Evolutionary conservation across 1,140 invertebrate species (phyloP), one percentile per base, ranked within the genome.

Genomic region (Diachasmimorpha longicaudata): DNA sequence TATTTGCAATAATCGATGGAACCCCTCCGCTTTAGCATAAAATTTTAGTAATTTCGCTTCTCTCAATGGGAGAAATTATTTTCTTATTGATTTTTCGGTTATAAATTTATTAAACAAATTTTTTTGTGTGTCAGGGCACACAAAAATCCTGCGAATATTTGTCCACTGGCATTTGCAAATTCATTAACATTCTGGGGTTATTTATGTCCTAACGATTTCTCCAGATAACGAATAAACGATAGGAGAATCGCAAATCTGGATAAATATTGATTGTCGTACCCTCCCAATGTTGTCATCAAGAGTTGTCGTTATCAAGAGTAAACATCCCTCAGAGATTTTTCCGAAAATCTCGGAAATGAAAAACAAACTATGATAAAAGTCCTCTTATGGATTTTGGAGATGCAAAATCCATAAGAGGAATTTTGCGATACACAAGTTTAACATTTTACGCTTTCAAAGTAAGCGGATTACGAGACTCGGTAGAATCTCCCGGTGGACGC

Each of bases 391-490:
- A 42, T 13, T 13, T 42, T 1, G 48, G n/a, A 14, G n/a, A 4
- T 6, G 48, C 5, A 19, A 52, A 52, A 52, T 19, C 48, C 5
- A n/a, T n/a, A n/a, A n/a, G n/a, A n/a, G n/a, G n/a, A n/a, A n/a
- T 9, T 10, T 52, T 52, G 48, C 16, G 16, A 52, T 52, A 52
- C 9, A 19, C n/a, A 52, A 52, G 48, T 52, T 52, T 52, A 16
- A 52, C 16, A 52, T 52, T 52, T 52, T 16, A 52, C 16, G 16
- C 78, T 72, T 78, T 80, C 67, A 81, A 81, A 78, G 80, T 85
- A 85, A 83, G 81, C 82, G 81, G 81, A 85, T 85, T 83, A 81
- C 58, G 69, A 74, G 79, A 70, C 77, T 76, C 74, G 73, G 73
- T 81, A 83, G 82, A 79, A 83, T 85, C 23, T 79, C 75, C 55